Evolutionary conservation across 2,797 vertebrate species (phyloP).

Genomic region (Artibeus lituratus): DNA sequence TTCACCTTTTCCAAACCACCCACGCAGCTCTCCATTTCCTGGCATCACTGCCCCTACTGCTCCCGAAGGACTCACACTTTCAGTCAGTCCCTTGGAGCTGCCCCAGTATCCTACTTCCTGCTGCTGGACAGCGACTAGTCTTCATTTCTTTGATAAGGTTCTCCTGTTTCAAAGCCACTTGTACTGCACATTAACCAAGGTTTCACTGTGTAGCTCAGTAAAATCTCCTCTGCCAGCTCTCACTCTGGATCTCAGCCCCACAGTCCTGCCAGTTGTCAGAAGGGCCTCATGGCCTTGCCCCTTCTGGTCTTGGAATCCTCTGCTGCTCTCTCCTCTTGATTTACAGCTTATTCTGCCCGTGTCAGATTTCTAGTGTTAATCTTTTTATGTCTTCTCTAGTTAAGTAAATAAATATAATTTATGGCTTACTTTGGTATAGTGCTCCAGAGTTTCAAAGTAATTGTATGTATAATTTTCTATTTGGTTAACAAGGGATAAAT

Average conservation of each 20-base stretch:
- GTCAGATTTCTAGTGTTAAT: not conserved
- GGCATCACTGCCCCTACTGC: too few species aligned
- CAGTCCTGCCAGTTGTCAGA: not conserved
- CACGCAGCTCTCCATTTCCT: not conserved
- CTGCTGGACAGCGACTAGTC: fast-evolving
- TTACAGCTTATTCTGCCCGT: not conserved
- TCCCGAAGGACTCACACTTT: not conserved
- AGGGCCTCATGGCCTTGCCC: not conserved
- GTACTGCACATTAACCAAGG: fast-evolving
- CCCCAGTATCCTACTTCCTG: not conserved
- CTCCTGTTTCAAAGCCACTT: not conserved
- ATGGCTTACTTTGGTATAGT: not conserved
- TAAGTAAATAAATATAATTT: not conserved
- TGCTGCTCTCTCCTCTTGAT: not conserved
- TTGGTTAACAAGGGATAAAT: not conserved
- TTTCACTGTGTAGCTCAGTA: fast-evolving
- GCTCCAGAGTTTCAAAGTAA: not conserved
- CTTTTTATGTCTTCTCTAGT: not conserved
- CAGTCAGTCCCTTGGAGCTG: not conserved
- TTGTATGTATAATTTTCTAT: not conserved
- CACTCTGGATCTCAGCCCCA: not conserved
- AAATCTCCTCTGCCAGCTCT: not conserved
- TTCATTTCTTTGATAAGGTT: not conserved
- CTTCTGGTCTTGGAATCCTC: not conserved
- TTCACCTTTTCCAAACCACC: not conserved